These are phyloP conservation scores for Ornithoptera alexandrae DNA, from an alignment of 2,888 invertebrate species.

Conservation along the genomic window DNA sequence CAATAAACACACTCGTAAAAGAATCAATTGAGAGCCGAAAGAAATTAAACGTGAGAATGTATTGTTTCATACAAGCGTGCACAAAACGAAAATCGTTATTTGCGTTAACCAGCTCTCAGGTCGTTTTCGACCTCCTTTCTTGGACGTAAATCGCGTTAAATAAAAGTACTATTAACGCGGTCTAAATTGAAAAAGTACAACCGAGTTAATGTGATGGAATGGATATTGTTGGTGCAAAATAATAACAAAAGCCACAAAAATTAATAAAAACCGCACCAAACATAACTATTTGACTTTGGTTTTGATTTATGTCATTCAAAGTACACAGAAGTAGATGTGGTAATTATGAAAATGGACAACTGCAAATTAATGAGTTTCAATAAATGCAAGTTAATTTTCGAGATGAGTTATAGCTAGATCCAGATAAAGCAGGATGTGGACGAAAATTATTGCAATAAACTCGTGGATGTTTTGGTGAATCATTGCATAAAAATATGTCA, in stretches of 20 bases:
- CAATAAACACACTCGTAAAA: slow-evolving; percentile 80
- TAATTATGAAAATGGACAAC: too few relatives aligned
- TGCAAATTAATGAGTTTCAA: too few relatives aligned
- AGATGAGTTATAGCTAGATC: too few relatives aligned
- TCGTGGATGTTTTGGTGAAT: too few relatives aligned
- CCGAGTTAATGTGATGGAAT: slow-evolving; percentile 29
- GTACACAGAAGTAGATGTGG: too few relatives aligned
- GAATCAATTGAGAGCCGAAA: slow-evolving; percentile 75
- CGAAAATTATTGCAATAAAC: too few relatives aligned
- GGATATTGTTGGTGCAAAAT: background rate
- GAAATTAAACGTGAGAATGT: slow-evolving; percentile 80
- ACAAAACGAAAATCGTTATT: slow-evolving; percentile 72
- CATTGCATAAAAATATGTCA: background rate
- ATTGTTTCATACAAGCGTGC: slow-evolving; percentile 76
- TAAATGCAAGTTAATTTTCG: too few relatives aligned
- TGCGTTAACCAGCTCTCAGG: slow-evolving; percentile 74
- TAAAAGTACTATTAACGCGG: slow-evolving; percentile 70
- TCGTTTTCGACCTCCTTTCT: slow-evolving; percentile 77
- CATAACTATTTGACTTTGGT: background rate
- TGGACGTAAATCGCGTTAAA: slow-evolving; percentile 73
- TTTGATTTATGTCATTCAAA: too few relatives aligned
- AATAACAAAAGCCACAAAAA: background rate
- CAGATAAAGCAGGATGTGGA: too few relatives aligned
- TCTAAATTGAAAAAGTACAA: slow-evolving; percentile 58
- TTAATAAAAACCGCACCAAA: background rate